phyloP scores from a whole-genome alignment of 2,888 invertebrate species.

The Lepidochrysops patricia region DNA sequence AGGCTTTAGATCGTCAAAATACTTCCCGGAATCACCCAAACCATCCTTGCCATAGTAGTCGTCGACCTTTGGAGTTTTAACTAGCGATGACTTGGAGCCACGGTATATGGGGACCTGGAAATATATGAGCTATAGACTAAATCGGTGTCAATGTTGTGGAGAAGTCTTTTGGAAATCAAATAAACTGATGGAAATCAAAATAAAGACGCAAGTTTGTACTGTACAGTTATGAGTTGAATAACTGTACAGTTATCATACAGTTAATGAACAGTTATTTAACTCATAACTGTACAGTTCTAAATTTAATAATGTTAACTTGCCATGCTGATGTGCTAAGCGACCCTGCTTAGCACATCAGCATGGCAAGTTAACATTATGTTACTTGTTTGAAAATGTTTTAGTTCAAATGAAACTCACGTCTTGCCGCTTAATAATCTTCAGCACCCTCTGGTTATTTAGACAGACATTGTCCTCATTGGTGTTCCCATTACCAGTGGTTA shows the following conservation, averaged over 20 bases:
- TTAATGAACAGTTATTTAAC: too few relatives aligned
- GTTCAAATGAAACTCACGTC: slow-evolving; percentile 72
- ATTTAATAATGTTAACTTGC: too few relatives aligned
- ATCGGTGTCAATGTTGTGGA: too few relatives aligned
- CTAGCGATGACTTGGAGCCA: slow-evolving; percentile 72
- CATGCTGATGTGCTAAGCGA: too few relatives aligned
- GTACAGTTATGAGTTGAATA: too few relatives aligned
- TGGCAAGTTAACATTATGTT: too few relatives aligned
- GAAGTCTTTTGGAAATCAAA: too few relatives aligned
- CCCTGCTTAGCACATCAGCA: too few relatives aligned
- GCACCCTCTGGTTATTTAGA: slow-evolving; percentile 79
- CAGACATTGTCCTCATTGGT: slow-evolving; percentile 79
- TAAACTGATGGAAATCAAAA: too few relatives aligned
- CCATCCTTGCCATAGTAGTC: slow-evolving; percentile 79
- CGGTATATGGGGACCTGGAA: slow-evolving; percentile 80
- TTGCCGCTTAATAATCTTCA: slow-evolving; percentile 72
- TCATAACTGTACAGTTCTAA: too few relatives aligned
- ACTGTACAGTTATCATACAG: too few relatives aligned
- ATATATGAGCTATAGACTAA: not conserved
- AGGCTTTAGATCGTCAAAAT: slow-evolving; percentile 43
- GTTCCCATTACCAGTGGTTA: slow-evolving; percentile 86
- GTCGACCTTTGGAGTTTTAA: slow-evolving; percentile 42
- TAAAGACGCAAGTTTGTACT: too few relatives aligned
- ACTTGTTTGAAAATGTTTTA: not conserved
- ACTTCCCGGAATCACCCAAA: slow-evolving; percentile 72